These are phyloP conservation scores for Aurelia sp. DNA, from an alignment of 30 jellyfish, hydroid and myxozoan species.

Conservation along the genomic window DNA sequence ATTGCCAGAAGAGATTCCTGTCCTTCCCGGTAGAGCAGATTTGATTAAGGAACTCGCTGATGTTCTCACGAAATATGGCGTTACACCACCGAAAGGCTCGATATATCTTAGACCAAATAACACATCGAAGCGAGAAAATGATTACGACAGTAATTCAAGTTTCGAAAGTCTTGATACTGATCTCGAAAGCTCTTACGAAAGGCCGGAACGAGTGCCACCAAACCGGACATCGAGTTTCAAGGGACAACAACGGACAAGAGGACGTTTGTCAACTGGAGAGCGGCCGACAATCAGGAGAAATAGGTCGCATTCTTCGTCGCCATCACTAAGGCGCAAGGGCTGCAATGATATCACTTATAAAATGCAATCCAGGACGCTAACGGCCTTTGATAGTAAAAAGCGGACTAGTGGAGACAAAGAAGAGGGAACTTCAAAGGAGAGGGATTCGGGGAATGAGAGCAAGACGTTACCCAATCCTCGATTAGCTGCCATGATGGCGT, in stretches of 20 bases:
- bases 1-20: constrained; percentile 96
- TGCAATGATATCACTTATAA: constrained; percentile 60
- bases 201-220: constrained; percentile 60
- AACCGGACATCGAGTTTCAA: constrained; percentile 67
- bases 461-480: constrained; percentile 87
- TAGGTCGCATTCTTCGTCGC: constrained; percentile 74
- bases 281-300: constrained; percentile 37
- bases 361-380: constrained; percentile 74
- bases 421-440: background rate
- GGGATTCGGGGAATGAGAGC: constrained; percentile 29
- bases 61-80: constrained; percentile 71
- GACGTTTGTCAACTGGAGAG: constrained; percentile 62
- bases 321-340: constrained; percentile 56
- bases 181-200: constrained; percentile 73
- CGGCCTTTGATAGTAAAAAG: constrained; percentile 36
- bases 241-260: constrained; percentile 34
- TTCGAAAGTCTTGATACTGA: constrained; percentile 65
- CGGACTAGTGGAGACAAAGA: background rate
- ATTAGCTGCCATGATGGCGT: constrained; percentile 97
- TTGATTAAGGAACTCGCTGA: constrained; percentile 80
- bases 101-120: constrained; percentile 53
- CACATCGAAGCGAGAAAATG: constrained; percentile 29
- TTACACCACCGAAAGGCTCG: constrained; percentile 84
- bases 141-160: constrained; percentile 69
- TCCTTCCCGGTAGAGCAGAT: constrained; percentile 93